Evolutionary conservation across 2,113 vertebrate species (phyloP).

Genomic region (Miniopterus natalensis): DNA sequence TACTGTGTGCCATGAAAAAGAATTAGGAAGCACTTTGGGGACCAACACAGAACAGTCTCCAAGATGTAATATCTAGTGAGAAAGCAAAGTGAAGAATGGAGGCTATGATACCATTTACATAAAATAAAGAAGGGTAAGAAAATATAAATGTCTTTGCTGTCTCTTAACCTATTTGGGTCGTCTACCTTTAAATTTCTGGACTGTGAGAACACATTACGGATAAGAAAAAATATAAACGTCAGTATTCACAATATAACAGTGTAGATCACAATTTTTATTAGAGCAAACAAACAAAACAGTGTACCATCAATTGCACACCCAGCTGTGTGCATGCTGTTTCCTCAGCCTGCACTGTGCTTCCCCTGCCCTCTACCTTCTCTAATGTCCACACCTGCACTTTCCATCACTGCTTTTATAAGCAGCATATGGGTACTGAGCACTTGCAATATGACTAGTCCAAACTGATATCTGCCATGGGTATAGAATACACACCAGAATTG

Average conservation of each 20-base stretch:
- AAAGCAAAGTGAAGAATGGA: background rate
- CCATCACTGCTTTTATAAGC: background rate
- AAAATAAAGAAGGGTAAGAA: conserved; percentile 9
- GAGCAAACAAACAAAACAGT: background rate
- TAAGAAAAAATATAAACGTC: conserved; percentile 42
- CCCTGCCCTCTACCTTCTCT: background rate
- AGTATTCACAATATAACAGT: conserved; percentile 29
- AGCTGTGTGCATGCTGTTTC: background rate
- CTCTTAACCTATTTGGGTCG: background rate
- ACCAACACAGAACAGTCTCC: background rate
- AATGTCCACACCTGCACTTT: background rate
- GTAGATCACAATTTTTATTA: background rate
- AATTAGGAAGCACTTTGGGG: background rate
- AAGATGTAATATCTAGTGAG: background rate
- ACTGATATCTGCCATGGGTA: background rate
- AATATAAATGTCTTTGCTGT: background rate
- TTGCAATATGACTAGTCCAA: background rate
- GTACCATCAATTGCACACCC: background rate
- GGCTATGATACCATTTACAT: background rate
- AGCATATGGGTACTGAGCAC: background rate
- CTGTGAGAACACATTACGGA: background rate
- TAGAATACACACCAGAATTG: conserved; percentile 2
- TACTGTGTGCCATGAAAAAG: background rate
- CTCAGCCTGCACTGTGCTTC: background rate
- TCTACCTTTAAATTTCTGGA: conserved; percentile 21